Base-by-base conservation (phyloP, 2,888 invertebrate genomes). In the Drosophila formosana region DNA sequence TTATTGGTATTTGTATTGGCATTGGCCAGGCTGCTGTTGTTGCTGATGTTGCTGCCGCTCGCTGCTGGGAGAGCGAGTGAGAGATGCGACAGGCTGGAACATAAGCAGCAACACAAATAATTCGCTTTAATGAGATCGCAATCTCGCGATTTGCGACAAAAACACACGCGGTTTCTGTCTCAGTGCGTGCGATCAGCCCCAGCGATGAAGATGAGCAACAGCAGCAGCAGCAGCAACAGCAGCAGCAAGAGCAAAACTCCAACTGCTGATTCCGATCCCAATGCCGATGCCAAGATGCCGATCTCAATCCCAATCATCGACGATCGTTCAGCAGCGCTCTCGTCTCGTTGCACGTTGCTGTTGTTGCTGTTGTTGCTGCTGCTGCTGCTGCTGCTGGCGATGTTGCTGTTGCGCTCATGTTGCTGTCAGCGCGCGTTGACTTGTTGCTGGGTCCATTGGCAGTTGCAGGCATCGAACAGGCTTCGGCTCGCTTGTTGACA, bases 101-200 rank as follows among this genome's bases (percentile, higher is more conserved):
- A 90, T 89, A 89, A 83, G 82, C 90, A 90, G 90, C 89, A 80
- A 90, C 90, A 90, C 90, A 90, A 90, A 90, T 90, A 90, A 90
- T 90, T 89, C 90, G 89, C 84, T 90, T 90, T 90, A 90, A 90
- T 90, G 90, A 90, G 90, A 91, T 90, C 90, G 82, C 89, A 89
- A 90, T 90, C 91, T 80, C 66, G 74, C 79, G 81, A 87, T 83
- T 85, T 88, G 87, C 88, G 83, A 87, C 88, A 82, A 82, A 85
- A 84, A 82, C 82, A 87, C 83, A 84, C 77, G 73, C 80, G 67
- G 81, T 66, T 81, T 78, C 64, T 78, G 65, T 69, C 67, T 73
- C 61, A 72, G 86, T 80, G 83, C 70, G 80, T 74, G 77, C 69
- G 75, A 75, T 76, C 74, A 52, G 63, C 28, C 13, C 57, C 56